These are phyloP conservation scores for Paragorgia papillata DNA, from an alignment of 92 coral and sea anemone species.

Conservation along the genomic window DNA sequence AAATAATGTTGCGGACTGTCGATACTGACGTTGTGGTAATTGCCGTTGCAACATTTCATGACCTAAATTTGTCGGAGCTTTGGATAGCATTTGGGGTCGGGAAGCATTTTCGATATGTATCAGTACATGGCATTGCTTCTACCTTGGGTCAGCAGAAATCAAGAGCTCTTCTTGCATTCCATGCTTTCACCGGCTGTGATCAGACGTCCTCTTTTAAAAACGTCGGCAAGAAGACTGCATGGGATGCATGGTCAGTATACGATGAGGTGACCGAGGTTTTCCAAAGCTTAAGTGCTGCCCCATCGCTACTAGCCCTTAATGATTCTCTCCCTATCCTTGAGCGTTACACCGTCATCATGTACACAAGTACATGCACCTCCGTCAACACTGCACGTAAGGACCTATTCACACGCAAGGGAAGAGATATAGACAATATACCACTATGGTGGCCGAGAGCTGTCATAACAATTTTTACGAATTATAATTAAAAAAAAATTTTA, in stretches of 20 bases:
- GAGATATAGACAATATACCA: slow-evolving; percentile 57
- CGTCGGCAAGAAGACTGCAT: slow-evolving; percentile 77
- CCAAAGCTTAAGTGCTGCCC: slow-evolving; percentile 23
- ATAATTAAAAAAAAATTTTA: no score
- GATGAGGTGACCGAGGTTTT: slow-evolving; percentile 47
- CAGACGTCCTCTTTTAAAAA: slow-evolving; percentile 60
- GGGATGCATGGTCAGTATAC: slow-evolving; percentile 60
- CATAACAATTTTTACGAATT: no score
- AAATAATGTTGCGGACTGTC: slow-evolving; percentile 29
- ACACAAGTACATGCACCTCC: slow-evolving; percentile 47
- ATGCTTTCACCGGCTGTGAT: slow-evolving; percentile 67
- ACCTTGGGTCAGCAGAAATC: no score
- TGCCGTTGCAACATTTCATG: no score
- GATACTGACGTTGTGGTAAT: no score
- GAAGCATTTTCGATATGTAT: no score
- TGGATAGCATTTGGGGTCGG: no score
- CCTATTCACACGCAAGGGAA: slow-evolving; percentile 66
- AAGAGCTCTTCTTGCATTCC: no score
- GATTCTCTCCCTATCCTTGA: slow-evolving; percentile 53
- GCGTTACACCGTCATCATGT: slow-evolving; percentile 51
- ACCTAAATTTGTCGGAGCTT: no score
- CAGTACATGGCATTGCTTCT: no score
- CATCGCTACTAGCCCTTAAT: slow-evolving; percentile 32
- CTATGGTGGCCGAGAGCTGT: slow-evolving; percentile 16
- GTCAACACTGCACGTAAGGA: slow-evolving; percentile 61